Conservation (phyloP, 2,797 vertebrate species). For the Champsocephalus gunnari region DNA sequence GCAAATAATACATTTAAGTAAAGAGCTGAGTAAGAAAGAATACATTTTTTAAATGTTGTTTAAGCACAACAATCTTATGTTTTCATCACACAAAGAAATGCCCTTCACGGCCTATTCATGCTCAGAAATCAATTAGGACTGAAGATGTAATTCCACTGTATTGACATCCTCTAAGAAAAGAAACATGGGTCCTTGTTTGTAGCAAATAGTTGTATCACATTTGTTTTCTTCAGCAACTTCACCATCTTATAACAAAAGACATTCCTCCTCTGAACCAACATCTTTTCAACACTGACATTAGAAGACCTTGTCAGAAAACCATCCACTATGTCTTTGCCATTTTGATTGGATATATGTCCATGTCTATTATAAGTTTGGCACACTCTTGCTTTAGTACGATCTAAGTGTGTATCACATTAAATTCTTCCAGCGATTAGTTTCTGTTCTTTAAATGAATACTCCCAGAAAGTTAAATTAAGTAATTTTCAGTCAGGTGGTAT, state of each 20-base stretch:
- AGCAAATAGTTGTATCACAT: slow-evolving; percentile 13
- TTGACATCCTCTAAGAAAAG: slow-evolving; percentile 13
- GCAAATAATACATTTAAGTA: too few relatives aligned
- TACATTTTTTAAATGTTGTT: too few relatives aligned
- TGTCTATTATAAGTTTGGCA: too few relatives aligned
- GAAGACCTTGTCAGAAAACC: slow-evolving; percentile 8
- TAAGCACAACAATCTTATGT: not conserved
- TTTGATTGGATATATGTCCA: not conserved
- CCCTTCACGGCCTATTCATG: not conserved
- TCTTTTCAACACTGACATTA: slow-evolving; percentile 26
- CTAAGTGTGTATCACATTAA: not conserved
- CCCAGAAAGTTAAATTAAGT: not conserved
- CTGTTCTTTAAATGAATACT: not conserved
- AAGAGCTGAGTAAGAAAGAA: too few relatives aligned
- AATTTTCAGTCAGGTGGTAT: slow-evolving; percentile 10
- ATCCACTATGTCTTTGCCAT: not conserved
- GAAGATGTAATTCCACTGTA: slow-evolving; percentile 16
- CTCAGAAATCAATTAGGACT: not conserved
- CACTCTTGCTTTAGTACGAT: not conserved
- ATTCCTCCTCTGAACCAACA: slow-evolving; percentile 23
- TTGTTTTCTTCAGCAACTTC: slow-evolving; percentile 12
- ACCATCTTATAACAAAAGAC: slow-evolving; percentile 30
- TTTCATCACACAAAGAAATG: not conserved
- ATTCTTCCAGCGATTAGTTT: slow-evolving; percentile 5
- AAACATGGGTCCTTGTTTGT: slow-evolving; percentile 20